Evolutionary conservation across 2,113 vertebrate species (phyloP).

Genomic region (Zosterops pallidus): DNA sequence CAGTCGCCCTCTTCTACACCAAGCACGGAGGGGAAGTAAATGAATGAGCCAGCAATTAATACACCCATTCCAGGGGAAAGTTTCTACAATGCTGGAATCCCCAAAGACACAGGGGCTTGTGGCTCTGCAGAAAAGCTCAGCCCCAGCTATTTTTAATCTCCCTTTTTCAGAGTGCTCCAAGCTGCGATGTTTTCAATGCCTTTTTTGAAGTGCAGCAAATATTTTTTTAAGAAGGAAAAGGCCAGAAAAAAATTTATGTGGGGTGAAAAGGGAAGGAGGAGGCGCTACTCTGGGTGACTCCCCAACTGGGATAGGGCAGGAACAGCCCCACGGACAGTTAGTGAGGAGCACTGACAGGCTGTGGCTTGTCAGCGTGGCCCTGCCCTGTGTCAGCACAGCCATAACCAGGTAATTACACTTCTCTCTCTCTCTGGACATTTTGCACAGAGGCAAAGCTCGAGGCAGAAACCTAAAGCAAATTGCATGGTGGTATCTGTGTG

Average conservation of each 20-base stretch:
- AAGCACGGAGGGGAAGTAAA: not conserved
- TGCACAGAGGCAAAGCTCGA: not conserved
- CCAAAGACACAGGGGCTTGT: not conserved
- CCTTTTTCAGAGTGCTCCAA: not conserved
- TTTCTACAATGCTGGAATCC: accelerated
- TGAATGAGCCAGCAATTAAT: not conserved
- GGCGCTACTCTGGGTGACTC: not conserved
- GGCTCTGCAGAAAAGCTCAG: not conserved
- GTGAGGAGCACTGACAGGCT: not conserved
- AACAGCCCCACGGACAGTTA: not conserved
- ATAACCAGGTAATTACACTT: not conserved
- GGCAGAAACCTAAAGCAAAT: constrained; percentile 39
- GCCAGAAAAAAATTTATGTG: accelerated
- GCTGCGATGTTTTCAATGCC: accelerated
- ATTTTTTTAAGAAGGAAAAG: not conserved
- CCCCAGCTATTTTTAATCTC: not conserved
- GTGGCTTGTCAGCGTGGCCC: not conserved
- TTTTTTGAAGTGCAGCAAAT: not conserved
- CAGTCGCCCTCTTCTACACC: not conserved
- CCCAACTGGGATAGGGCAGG: not conserved
- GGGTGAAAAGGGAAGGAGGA: not conserved
- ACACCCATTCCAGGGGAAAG: not conserved
- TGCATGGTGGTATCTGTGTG: constrained; percentile 13
- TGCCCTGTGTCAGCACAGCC: constrained; percentile 49
- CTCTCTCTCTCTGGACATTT: not conserved